Percentiles rank a stretch among this genome's conserved stretches.
Evolutionary conservation across 2,888 invertebrate species (phyloP).

Genomic region (Pollenia amentaria): DNA sequence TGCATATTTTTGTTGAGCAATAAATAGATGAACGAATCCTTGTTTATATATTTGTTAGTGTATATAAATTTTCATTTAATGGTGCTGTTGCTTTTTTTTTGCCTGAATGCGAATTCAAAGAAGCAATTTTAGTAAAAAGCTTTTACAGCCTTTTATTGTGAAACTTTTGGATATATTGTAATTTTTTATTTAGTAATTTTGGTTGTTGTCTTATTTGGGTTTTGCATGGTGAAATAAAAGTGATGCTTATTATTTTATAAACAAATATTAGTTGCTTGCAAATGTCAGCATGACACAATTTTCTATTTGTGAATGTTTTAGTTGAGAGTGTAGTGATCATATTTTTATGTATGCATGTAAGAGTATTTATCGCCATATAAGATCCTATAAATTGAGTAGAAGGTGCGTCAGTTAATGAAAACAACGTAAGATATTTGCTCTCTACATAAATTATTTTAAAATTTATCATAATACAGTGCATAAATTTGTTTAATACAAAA

Average conservation of each 20-base stretch:
- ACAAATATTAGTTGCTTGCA: conserved; percentile 10
- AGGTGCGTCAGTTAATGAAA: not conserved
- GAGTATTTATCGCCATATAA: not conserved
- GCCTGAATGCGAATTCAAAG: conserved; percentile 28
- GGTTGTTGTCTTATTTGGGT: not conserved
- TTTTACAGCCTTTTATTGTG: conserved; percentile 36
- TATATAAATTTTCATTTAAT: not conserved
- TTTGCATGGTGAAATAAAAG: not conserved
- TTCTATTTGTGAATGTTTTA: not conserved
- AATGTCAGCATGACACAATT: conserved; percentile 40
- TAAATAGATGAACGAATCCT: conserved; percentile 20
- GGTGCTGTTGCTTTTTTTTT: not conserved
- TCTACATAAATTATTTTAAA: not conserved
- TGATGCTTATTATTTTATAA: conserved; percentile 32
- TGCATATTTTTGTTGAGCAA: not conserved
- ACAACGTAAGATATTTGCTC: not conserved
- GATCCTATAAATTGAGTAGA: not conserved
- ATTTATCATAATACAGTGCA: no score
- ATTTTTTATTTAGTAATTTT: not conserved
- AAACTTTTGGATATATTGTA: conserved; percentile 8
- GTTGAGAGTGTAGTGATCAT: not conserved
- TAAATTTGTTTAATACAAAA: no score
- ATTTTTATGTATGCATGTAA: not conserved
- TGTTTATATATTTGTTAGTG: conserved; percentile 37
- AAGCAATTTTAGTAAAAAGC: conserved; percentile 61